phyloP scores from a whole-genome alignment of 64 coral and sea anemone genomes.

The Platygyra sinensis region DNA sequence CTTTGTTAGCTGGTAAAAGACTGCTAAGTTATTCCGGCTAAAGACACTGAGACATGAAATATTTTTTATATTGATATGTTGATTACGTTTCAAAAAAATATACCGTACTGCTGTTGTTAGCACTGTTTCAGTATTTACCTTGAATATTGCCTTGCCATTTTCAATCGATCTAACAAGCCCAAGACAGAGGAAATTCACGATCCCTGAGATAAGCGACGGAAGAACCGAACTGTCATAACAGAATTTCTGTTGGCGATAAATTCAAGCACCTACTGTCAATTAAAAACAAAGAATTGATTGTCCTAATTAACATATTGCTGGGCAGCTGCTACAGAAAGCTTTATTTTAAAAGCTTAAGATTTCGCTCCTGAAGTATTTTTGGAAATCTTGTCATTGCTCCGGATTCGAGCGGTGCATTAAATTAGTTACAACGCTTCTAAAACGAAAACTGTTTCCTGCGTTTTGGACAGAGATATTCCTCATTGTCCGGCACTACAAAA shows the following conservation, averaged over 20 bases:
- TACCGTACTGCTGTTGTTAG: neutral
- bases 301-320: slow-evolving; percentile 11
- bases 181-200: neutral
- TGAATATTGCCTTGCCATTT: neutral
- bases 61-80: no score
- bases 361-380: neutral
- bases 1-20: no score
- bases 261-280: neutral
- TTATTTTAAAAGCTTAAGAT: neutral
- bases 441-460: neutral
- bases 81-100: no score
- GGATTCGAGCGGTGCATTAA: neutral
- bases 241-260: slow-evolving; percentile 2
- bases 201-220: neutral
- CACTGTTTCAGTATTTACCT: neutral
- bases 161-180: neutral
- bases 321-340: neutral
- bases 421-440: neutral
- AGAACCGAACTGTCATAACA: neutral
- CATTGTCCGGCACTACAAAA: no score
- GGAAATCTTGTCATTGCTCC: neutral
- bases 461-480: no score
- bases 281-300: neutral
- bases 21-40: no score
- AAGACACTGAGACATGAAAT: no score